Conservation (phyloP, 2,797 vertebrate genomes). For the Erpetoichthys calabaricus region DNA sequence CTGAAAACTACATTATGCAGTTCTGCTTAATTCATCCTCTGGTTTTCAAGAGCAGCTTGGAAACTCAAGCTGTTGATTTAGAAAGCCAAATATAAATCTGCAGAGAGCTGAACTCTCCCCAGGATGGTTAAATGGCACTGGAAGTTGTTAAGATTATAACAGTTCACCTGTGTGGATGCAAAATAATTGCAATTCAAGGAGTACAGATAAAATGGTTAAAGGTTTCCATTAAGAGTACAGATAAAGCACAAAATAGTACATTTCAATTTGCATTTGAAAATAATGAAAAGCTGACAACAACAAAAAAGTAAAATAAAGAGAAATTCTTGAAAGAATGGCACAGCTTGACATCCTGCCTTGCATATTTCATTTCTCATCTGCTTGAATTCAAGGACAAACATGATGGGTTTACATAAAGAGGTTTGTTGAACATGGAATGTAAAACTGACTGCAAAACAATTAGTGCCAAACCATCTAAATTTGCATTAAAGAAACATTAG, state of each 20-base stretch:
- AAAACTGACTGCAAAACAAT: slow-evolving; percentile 27
- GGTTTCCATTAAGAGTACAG: no score
- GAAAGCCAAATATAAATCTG: no score
- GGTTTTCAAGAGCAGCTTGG: no score
- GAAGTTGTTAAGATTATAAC: no score
- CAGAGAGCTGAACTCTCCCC: no score
- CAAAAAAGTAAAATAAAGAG: not conserved
- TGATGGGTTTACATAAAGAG: slow-evolving; percentile 12
- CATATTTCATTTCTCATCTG: slow-evolving; percentile 5
- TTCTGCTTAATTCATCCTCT: no score
- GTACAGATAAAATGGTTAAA: no score
- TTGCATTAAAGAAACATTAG: slow-evolving; percentile 35
- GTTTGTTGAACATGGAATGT: slow-evolving; percentile 23
- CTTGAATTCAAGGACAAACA: not conserved
- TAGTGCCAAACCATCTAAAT: slow-evolving; percentile 26
- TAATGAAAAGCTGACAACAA: not conserved
- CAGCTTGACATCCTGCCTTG: slow-evolving; percentile 1
- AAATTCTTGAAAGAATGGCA: not conserved
- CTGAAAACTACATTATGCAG: no score
- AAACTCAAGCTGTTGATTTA: no score
- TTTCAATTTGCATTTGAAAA: slow-evolving; percentile 1
- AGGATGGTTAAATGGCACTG: no score
- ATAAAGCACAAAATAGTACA: not conserved
- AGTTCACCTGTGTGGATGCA: no score
- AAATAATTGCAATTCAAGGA: no score